phyloP scores from a whole-genome alignment of 2,113 vertebrate species.

The Pardalotus punctatus region DNA sequence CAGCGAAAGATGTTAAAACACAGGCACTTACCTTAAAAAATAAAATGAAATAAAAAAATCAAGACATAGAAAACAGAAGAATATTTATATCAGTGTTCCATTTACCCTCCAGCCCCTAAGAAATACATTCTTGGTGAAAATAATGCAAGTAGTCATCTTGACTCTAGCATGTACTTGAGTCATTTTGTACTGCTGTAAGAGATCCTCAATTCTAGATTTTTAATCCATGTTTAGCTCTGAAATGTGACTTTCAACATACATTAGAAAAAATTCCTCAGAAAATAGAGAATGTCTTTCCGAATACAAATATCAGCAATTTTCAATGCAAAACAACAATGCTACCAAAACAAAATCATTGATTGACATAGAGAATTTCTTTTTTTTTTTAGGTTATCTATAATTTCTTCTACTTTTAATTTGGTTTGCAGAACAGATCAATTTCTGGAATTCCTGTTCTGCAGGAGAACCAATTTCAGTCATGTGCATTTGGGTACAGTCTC shows the following conservation, averaged over 20 bases:
- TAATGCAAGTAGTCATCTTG: background rate
- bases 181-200: background rate
- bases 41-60: background rate
- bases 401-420: background rate
- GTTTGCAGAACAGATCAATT: background rate
- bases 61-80: background rate
- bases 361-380: background rate
- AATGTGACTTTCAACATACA: background rate
- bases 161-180: background rate
- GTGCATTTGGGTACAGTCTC: background rate
- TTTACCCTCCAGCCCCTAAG: background rate
- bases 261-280: background rate
- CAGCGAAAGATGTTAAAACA: background rate
- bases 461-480: background rate
- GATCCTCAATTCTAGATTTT: background rate
- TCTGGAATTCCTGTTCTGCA: background rate
- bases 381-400: background rate
- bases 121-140: background rate
- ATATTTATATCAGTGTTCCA: background rate
- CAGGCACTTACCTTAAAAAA: background rate
- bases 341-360: accelerated
- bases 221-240: background rate
- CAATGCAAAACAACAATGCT: background rate
- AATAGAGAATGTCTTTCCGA: background rate
- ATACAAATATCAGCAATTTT: background rate